phyloP scores from a whole-genome alignment of 2,888 invertebrate genomes.

The Empis stercorea region DNA sequence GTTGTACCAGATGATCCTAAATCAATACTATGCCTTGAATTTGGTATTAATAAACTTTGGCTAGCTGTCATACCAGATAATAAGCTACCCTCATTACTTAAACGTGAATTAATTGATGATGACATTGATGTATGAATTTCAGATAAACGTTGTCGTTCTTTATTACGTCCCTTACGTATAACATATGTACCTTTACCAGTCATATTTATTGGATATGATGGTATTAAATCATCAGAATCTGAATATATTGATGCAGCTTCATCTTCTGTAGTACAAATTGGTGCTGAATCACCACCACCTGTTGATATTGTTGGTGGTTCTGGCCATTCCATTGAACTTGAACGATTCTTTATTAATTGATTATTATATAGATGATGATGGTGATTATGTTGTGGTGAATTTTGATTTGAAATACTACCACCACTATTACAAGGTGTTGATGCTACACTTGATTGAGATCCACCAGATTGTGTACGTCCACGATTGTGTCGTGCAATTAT shows the following conservation, averaged over 20 bases:
- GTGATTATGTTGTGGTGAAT: slow-evolving; percentile 11
- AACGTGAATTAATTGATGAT: slow-evolving; percentile 46
- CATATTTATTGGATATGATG: slow-evolving; percentile 35
- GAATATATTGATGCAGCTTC: slow-evolving; percentile 57
- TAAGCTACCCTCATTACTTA: slow-evolving; percentile 41
- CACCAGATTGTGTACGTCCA: slow-evolving; percentile 42
- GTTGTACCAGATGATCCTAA: slow-evolving; percentile 43
- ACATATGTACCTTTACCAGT: slow-evolving; percentile 62
- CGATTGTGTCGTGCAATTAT: slow-evolving; percentile 44
- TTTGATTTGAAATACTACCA: slow-evolving; percentile 11
- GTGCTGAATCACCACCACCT: slow-evolving; percentile 14
- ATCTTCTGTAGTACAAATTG: slow-evolving; percentile 52
- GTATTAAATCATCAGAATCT: slow-evolving; percentile 36
- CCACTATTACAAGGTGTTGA: slow-evolving; percentile 44
- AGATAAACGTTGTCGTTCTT: slow-evolving; percentile 51
- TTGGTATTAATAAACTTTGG: slow-evolving; percentile 37
- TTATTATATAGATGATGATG: background rate
- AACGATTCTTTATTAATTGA: slow-evolving; percentile 7
- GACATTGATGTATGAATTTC: slow-evolving; percentile 31
- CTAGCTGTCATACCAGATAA: slow-evolving; percentile 6
- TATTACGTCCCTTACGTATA: slow-evolving; percentile 60
- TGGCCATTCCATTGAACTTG: slow-evolving; percentile 44
- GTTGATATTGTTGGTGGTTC: slow-evolving; percentile 43
- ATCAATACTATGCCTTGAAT: slow-evolving; percentile 55
- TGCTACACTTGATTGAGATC: slow-evolving; percentile 52